Evolutionary conservation across 2,888 invertebrate species (phyloP).

Genomic region (Pristionchus exspectatus): DNA sequence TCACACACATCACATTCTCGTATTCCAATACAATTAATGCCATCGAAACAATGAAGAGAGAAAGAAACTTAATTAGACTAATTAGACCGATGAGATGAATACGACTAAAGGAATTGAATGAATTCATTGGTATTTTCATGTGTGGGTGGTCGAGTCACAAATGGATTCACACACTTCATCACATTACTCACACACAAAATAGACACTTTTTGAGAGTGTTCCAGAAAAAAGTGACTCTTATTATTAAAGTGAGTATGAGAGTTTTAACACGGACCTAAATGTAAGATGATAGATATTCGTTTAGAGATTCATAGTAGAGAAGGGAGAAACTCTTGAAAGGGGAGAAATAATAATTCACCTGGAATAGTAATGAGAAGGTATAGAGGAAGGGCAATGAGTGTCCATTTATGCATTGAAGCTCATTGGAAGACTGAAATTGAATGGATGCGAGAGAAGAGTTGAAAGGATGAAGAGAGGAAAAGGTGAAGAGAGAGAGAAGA

Average conservation of each 20-base stretch:
- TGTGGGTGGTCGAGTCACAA: neutral
- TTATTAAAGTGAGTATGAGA: neutral
- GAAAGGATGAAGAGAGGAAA: conserved; percentile 50
- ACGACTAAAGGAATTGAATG: neutral
- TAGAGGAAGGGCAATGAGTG: conserved; percentile 27
- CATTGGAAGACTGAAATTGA: conserved; percentile 41
- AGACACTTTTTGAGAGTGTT: neutral
- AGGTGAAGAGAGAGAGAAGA: conserved; percentile 51
- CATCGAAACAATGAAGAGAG: conserved; percentile 67
- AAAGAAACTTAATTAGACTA: conserved; percentile 40
- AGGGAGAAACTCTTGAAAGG: neutral
- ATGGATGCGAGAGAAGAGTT: conserved; percentile 5
- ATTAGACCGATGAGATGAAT: conserved; percentile 31
- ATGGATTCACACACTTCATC: neutral
- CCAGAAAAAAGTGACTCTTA: neutral
- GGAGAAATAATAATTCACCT: conserved; percentile 20
- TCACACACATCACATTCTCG: conserved; percentile 65
- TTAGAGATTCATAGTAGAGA: neutral
- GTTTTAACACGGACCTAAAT: neutral
- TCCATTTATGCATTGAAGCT: conserved; percentile 49
- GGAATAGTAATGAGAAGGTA: conserved; percentile 46
- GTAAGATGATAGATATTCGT: neutral
- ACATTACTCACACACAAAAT: neutral
- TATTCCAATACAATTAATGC: conserved; percentile 62
- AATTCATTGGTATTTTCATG: neutral